Conservation (phyloP, 1,140 invertebrate genomes). For the Lycorma delicatula region DNA sequence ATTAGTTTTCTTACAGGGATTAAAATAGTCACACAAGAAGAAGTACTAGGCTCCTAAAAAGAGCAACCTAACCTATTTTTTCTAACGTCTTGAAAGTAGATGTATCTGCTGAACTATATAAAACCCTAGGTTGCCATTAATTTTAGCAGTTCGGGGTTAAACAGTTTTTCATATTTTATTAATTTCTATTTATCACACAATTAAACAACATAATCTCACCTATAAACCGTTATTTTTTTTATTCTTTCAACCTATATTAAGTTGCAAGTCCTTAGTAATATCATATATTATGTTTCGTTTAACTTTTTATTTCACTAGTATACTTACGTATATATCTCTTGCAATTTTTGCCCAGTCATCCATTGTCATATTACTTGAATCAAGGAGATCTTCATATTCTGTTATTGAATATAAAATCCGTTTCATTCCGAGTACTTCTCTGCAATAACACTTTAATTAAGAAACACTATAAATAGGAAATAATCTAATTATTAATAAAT, state of each 20-base stretch:
- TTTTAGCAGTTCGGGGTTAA: too few relatives aligned
- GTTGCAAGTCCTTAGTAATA: background rate
- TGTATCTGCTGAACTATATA: too few relatives aligned
- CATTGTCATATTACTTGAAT: constrained; percentile 90
- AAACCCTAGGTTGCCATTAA: too few relatives aligned
- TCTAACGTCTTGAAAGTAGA: too few relatives aligned
- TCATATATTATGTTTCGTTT: background rate
- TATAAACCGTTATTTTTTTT: background rate
- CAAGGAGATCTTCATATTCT: constrained; percentile 82
- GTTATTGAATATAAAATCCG: constrained; percentile 67
- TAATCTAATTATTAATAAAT: background rate
- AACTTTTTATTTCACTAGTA: background rate
- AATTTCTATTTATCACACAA: background rate
- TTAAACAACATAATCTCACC: background rate
- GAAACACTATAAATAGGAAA: background rate
- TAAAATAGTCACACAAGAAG: too few relatives aligned
- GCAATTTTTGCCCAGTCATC: constrained; percentile 86
- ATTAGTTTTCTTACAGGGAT: too few relatives aligned
- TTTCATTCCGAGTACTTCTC: constrained; percentile 25
- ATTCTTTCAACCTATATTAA: background rate
- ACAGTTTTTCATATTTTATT: too few relatives aligned
- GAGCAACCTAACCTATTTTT: too few relatives aligned
- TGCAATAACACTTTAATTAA: too few relatives aligned
- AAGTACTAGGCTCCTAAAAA: too few relatives aligned
- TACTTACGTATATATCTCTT: constrained; percentile 70